Percentiles rank a stretch among this genome's conserved stretches.
phyloP scores from a whole-genome alignment of 2,888 invertebrate species.

The Tenthredo amoena region DNA sequence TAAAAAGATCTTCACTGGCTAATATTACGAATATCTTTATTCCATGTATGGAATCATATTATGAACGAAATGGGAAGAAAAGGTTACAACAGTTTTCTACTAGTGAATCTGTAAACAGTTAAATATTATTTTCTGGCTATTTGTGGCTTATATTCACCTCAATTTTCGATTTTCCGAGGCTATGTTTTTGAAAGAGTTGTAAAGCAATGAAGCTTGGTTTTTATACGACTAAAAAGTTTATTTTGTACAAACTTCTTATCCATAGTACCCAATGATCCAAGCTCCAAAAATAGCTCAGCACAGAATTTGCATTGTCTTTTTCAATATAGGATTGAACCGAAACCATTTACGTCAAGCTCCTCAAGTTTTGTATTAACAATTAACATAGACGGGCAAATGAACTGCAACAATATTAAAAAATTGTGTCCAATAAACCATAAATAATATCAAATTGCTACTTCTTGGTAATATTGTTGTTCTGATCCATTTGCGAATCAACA shows the following conservation, averaged over 20 bases:
- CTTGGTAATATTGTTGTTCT: background rate
- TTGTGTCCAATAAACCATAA: background rate
- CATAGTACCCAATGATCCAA: background rate
- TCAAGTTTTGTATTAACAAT: background rate
- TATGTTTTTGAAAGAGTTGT: background rate
- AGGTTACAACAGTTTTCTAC: background rate
- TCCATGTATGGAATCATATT: background rate
- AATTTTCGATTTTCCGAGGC: background rate
- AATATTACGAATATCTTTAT: background rate
- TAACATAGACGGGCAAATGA: background rate
- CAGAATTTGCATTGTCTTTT: background rate
- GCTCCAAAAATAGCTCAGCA: background rate
- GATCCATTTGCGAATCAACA: background rate
- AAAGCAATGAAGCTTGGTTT: background rate
- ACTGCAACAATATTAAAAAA: background rate
- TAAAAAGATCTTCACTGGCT: background rate
- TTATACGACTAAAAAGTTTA: background rate
- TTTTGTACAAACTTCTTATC: background rate
- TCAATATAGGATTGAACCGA: background rate
- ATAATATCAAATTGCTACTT: background rate
- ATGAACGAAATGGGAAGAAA: background rate
- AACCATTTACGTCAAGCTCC: background rate
- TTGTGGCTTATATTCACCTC: background rate
- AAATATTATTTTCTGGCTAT: background rate
- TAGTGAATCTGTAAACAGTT: background rate